phyloP scores from a whole-genome alignment of 2,797 vertebrate species.

The Nannoperca australis region DNA sequence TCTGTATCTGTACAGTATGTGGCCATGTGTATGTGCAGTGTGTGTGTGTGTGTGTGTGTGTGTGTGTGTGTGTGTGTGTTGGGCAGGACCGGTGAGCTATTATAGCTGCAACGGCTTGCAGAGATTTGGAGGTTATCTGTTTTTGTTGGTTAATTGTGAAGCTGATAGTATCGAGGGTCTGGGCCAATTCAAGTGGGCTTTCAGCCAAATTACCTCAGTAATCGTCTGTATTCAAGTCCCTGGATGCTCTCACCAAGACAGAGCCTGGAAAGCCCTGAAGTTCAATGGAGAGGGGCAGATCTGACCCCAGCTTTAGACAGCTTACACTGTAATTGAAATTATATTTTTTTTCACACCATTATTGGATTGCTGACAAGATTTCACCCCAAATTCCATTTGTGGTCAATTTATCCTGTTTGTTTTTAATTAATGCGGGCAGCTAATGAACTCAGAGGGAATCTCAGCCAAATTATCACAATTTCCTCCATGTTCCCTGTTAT shows the following conservation, averaged over 20 bases:
- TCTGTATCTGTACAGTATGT: slow-evolving; percentile 62
- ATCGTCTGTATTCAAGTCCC: slow-evolving; percentile 83
- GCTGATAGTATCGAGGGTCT: slow-evolving; percentile 86
- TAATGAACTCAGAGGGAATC: slow-evolving; percentile 82
- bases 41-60: slow-evolving; percentile 22
- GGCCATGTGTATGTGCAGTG: slow-evolving; percentile 26
- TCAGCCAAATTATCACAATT: slow-evolving; percentile 79
- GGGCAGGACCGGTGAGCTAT: slow-evolving; percentile 75
- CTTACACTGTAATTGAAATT: slow-evolving; percentile 85
- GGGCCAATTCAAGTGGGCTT: slow-evolving; percentile 86
- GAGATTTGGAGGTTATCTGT: slow-evolving; percentile 89
- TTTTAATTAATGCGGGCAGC: slow-evolving; percentile 83
- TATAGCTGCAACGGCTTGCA: slow-evolving; percentile 77
- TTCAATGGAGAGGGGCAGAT: slow-evolving; percentile 77
- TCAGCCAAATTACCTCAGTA: slow-evolving; percentile 87
- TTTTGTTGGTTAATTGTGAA: slow-evolving; percentile 90
- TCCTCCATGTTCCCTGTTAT: slow-evolving; percentile 76
- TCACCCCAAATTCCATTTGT: slow-evolving; percentile 82
- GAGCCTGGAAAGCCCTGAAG: slow-evolving; percentile 75
- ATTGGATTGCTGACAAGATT: slow-evolving; percentile 83
- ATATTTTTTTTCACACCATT: slow-evolving; percentile 67
- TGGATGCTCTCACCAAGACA: slow-evolving; percentile 76
- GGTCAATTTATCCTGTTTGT: slow-evolving; percentile 86
- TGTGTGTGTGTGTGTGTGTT: slow-evolving; percentile 41
- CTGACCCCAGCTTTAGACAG: slow-evolving; percentile 80